Percentiles rank a stretch among this genome's conserved stretches.
These are phyloP conservation scores for Mamestra brassicae DNA, from an alignment of 2,888 invertebrate species.

Conservation along the genomic window DNA sequence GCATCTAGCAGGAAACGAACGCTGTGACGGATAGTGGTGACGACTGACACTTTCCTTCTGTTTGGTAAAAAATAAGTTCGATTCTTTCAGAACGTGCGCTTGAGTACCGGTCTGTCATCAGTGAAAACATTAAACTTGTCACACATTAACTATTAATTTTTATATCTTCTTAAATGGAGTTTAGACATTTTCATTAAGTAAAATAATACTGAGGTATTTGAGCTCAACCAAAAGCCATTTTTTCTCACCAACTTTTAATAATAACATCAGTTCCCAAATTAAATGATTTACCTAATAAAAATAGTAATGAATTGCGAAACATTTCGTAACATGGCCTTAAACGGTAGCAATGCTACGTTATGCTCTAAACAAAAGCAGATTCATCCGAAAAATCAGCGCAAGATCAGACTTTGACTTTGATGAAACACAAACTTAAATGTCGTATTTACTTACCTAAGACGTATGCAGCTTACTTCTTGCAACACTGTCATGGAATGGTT, in stretches of 20 bases:
- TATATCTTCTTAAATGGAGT: constrained; percentile 21
- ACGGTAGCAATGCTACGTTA: constrained; percentile 10
- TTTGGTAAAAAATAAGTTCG: constrained; percentile 81
- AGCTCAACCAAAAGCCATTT: background rate
- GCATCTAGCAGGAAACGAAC: constrained; percentile 84
- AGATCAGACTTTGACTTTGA: background rate
- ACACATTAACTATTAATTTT: constrained; percentile 16
- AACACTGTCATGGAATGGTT: too few species aligned
- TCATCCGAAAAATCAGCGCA: background rate
- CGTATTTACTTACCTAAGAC: background rate
- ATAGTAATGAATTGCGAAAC: background rate
- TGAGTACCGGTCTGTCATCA: constrained; percentile 54
- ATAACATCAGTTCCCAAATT: background rate
- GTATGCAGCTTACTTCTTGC: too few species aligned
- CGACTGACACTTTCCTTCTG: constrained; percentile 89
- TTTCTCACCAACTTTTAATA: background rate
- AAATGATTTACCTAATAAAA: background rate
- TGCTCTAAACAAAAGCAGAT: constrained; percentile 32
- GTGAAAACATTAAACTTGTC: constrained; percentile 50
- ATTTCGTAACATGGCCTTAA: background rate
- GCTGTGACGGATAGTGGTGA: constrained; percentile 85
- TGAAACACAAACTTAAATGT: too few species aligned
- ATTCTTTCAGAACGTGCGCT: constrained; percentile 62
- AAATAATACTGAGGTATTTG: background rate
- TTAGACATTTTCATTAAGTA: background rate